Base-by-base conservation (phyloP, 2,888 invertebrate species). In the Dynastes hyllus region DNA sequence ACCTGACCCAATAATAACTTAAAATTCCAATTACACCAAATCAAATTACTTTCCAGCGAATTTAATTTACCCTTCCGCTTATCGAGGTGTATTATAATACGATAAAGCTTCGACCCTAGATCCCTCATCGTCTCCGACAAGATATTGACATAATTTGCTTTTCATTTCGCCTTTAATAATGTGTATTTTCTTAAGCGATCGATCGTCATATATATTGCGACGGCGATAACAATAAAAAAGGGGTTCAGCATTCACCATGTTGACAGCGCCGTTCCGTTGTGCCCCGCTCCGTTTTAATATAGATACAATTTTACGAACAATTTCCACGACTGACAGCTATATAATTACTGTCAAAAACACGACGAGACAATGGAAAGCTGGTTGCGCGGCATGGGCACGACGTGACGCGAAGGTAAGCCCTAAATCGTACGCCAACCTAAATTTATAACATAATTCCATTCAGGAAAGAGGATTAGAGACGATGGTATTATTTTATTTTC, bases 251-350 rank as follows among this genome's bases (percentile, higher is more conserved):
- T 66, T 13, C 4, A n/a, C 45, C 16, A n/a, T 22, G 66, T 40
- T 13, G 67, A 45, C 67, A 32, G 16, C 22, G 55, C 16, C 55
- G 22, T 16, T 55, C 22, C 22, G 32, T 63, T 27, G 5, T 32
- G 27, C 13, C 63, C 32, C 29, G 22, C 22, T 22, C 67, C 40
- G 40, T 73, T 73, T 73, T 73, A 73, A 73, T 73, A 73, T 58
- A 58, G 73, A 58, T 58, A 73, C 73, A 58, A 73, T 73, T 73
- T 73, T 61, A 73, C 58, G 55, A 58, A 29, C 73, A 73, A 73
- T 73, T 73, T 73, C 58, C 45, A 55, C 32, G 73, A 58, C 58
- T 61, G 73, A 73, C 73, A 73, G 73, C 73, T 73, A 73, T 73
- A 73, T 73, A 58, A 73, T 73, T 58, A 73, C 73, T 29, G 73